Conservation (phyloP, 1,140 invertebrate genomes). For the Maconellicoccus hirsutus region DNA sequence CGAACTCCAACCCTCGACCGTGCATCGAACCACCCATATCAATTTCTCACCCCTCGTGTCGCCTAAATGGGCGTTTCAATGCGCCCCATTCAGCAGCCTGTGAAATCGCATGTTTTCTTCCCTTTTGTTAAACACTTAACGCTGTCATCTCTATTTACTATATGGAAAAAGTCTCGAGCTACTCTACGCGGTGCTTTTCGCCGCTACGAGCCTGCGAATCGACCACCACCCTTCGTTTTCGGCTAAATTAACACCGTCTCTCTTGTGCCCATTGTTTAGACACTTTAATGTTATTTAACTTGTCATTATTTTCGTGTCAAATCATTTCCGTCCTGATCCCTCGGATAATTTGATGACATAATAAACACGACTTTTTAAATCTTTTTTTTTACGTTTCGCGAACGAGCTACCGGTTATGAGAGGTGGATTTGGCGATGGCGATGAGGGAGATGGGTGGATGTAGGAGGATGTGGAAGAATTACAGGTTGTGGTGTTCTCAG, state of each 20-base stretch:
- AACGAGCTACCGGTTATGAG: no score
- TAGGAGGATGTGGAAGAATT: no score
- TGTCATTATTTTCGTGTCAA: slow-evolving; percentile 22
- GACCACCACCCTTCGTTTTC: slow-evolving; percentile 32
- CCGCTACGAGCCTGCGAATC: slow-evolving; percentile 34
- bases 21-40: slow-evolving; percentile 13
- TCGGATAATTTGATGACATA: not conserved
- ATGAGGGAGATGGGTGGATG: no score
- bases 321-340: slow-evolving; percentile 15
- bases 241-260: slow-evolving; percentile 4
- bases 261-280: not conserved
- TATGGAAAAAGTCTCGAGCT: not conserved
- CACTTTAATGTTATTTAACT: slow-evolving; percentile 22
- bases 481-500: no score
- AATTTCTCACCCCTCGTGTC: not conserved
- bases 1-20: not conserved
- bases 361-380: slow-evolving; percentile 13
- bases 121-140: slow-evolving; percentile 21
- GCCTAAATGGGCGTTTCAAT: slow-evolving; percentile 19
- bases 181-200: slow-evolving; percentile 35
- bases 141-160: slow-evolving; percentile 19
- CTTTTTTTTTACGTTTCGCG: slow-evolving; percentile 16
- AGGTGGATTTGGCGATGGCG: no score
- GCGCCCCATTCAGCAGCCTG: slow-evolving; percentile 13
- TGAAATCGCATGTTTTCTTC: slow-evolving; percentile 20